A percentile compares a stretch with the other conserved stretches of the same genome.
These are phyloP conservation scores for Prinia subflava DNA, from an alignment of 2,113 vertebrate species.

Conservation along the genomic window DNA sequence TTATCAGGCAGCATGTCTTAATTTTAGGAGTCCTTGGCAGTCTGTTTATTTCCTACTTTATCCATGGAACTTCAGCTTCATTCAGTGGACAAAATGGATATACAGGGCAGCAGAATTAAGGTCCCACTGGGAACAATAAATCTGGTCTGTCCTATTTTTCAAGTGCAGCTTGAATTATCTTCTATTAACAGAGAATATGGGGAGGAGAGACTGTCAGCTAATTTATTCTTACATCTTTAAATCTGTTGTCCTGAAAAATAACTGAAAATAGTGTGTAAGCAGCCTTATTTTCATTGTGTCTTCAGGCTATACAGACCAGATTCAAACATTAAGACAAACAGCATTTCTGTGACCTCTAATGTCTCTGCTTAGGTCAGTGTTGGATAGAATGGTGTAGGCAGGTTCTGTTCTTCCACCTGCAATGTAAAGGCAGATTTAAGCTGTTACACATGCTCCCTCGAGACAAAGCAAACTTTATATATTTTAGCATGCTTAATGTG, in stretches of 20 bases:
- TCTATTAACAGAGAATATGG: not conserved
- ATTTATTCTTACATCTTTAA: not conserved
- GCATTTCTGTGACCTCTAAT: not conserved
- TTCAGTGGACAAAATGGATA: not conserved
- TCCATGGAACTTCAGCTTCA: not conserved
- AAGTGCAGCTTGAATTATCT: not conserved
- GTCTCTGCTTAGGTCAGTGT: not conserved
- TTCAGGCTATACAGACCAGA: not conserved
- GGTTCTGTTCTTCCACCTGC: not conserved
- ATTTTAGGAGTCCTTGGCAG: not conserved
- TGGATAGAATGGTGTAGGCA: not conserved
- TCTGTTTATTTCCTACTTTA: not conserved
- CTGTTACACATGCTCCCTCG: not conserved
- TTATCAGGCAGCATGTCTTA: not conserved
- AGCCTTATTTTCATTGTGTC: not conserved
- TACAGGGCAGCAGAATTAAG: not conserved
- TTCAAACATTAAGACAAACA: not conserved
- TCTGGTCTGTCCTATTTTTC: conserved; percentile 13
- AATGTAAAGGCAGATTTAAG: not conserved
- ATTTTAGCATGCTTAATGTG: not conserved
- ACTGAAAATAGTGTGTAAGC: not conserved
- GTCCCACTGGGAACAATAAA: not conserved
- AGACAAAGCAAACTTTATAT: not conserved
- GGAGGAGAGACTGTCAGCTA: not conserved
- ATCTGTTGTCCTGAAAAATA: not conserved